Evolutionary conservation across 2,888 invertebrate genomes (phyloP), one percentile per base, ranked within the genome.

Genomic region (Aphodius granarius): DNA sequence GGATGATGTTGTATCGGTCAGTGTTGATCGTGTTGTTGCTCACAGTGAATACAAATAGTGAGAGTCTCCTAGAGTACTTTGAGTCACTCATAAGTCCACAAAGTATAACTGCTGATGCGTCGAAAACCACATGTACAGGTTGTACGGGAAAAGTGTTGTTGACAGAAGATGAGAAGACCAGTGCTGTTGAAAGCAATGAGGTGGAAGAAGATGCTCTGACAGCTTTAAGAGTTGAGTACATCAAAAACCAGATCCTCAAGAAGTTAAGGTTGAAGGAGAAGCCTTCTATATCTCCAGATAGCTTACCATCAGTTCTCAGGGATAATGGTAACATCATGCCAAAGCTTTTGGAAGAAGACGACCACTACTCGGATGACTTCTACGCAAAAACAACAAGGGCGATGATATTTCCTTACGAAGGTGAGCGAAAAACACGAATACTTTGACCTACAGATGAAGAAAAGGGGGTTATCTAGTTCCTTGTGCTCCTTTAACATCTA

Each of bases 371-470:
- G 19, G 95, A 95, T 81, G 94, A 95, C 82, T 95, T 94, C 81
- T 95, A 95, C 82, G 95, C 94, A 21, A 91, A 94, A 83, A 95
- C 95, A 13, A 94, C 94, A 79, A 94, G 95, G 88, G 94, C 95
- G 81, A 94, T 95, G 71, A 92, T 95, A 66, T 94, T 95, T 81
- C 92, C 95, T 0, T 92, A 92, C 82, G 92, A 94, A 91, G 94
- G 94, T 95, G 85, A 86, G 87, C 81, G 22, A 17, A 68, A 43
- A 43, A 43, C 9, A 43, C 43, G 13, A 22, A 20, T 71, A 18
- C 5, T 72, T 15, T 72, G 19, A 62, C 21, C 13, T 63, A 62
- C 43, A 43, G 63, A 72, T 62, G 20, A 62, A 20, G 68, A 20
- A 68, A 20, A 68, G 22, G 68, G 19, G 22, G 22, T 65, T 21